Percentiles rank a stretch among this genome's conserved stretches.
phyloP scores from a whole-genome alignment of 2,797 vertebrate genomes.

The Xenops minutus region DNA sequence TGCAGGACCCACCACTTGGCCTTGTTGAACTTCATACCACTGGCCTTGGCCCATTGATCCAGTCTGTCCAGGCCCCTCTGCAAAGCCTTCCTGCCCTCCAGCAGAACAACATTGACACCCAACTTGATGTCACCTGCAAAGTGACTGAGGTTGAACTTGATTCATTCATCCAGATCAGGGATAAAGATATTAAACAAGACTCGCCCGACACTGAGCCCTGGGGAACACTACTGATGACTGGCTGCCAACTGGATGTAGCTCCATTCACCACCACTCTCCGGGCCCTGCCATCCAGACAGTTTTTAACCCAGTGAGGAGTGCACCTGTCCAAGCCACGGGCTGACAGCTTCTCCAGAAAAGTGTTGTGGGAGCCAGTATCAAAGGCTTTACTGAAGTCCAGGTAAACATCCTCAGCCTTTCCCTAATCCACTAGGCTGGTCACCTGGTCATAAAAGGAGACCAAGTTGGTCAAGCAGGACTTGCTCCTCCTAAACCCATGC shows the following conservation, averaged over 20 bases:
- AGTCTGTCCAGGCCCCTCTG: neutral
- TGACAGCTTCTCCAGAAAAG: neutral
- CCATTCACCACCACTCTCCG: neutral
- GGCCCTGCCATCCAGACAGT: neutral
- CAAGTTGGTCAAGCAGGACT: neutral
- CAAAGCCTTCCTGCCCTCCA: neutral
- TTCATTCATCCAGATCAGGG: neutral
- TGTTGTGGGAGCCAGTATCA: neutral
- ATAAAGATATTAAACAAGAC: neutral
- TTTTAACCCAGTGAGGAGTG: neutral
- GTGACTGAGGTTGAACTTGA: rapidly evolving
- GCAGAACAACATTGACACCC: neutral
- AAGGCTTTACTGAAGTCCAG: neutral
- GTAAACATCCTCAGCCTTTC: neutral
- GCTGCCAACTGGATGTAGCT: neutral
- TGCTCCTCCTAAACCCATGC: neutral
- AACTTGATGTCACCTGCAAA: neutral
- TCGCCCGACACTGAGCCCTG: too few relatives aligned
- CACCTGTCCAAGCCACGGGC: neutral
- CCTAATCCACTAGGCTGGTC: neutral
- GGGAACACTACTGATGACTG: neutral
- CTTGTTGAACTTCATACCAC: neutral
- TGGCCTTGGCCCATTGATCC: neutral
- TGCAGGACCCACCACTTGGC: rapidly evolving
- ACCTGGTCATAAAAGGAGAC: neutral